Percentiles rank a stretch among this genome's conserved stretches.
phyloP scores from a whole-genome alignment of 1,140 invertebrate species.

The Apolygus lucorum region DNA sequence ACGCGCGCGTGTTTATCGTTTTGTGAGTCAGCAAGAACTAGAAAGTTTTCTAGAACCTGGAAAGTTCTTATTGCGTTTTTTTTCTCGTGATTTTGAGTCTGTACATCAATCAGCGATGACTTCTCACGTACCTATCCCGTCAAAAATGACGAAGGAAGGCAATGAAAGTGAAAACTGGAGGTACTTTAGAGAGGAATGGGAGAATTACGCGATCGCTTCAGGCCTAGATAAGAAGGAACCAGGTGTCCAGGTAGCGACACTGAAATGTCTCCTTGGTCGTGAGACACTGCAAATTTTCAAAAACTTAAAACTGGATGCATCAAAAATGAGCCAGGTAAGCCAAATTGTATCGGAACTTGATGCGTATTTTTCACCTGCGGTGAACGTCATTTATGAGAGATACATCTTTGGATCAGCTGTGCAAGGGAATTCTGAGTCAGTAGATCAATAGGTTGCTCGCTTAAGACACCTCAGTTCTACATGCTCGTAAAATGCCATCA shows the following conservation, averaged over 20 bases:
- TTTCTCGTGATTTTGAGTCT: no score
- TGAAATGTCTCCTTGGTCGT: not conserved
- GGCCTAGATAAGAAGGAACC: not conserved
- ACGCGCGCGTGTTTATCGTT: no score
- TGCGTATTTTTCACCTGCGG: not conserved
- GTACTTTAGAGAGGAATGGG: not conserved
- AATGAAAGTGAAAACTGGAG: not conserved
- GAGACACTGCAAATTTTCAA: not conserved
- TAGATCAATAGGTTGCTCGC: not conserved
- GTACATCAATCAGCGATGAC: no score
- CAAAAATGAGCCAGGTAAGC: not conserved
- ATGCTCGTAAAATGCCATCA: not conserved
- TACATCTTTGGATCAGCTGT: not conserved
- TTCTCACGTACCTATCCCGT: not conserved
- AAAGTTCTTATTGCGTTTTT: no score
- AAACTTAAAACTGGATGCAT: not conserved
- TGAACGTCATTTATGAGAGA: not conserved
- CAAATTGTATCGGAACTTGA: not conserved
- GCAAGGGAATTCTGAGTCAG: not conserved
- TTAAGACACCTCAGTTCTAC: not conserved
- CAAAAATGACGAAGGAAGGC: slow-evolving; percentile 22
- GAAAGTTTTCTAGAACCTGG: no score
- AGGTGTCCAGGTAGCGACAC: not conserved
- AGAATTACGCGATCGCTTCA: not conserved
- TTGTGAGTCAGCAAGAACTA: no score